phyloP scores from a whole-genome alignment of 1,140 invertebrate species.

The Pemphigus obesinymphae region DNA sequence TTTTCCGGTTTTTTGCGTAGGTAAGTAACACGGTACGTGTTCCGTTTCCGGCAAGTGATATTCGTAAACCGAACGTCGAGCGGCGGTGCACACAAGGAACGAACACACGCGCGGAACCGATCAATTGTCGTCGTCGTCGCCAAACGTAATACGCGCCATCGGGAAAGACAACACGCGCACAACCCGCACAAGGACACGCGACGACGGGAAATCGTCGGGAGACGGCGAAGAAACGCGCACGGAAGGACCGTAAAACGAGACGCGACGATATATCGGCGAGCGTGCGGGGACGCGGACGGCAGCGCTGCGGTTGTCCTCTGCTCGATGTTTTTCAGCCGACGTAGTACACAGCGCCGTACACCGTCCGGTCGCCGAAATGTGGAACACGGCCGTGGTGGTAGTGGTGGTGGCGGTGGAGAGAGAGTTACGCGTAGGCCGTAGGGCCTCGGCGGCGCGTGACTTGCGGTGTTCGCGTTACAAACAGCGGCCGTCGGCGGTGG shows the following conservation, averaged over 20 bases:
- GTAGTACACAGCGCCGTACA: no score
- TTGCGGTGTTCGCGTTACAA: neutral
- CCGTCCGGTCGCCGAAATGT: neutral
- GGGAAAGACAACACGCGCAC: neutral
- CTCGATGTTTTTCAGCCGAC: neutral
- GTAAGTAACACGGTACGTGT: neutral
- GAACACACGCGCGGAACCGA: neutral
- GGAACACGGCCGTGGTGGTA: neutral
- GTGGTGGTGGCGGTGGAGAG: neutral
- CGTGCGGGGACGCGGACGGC: neutral
- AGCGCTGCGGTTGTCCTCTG: neutral
- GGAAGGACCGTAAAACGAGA: neutral
- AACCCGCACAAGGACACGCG: constrained; percentile 22
- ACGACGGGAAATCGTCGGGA: neutral
- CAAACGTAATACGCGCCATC: neutral
- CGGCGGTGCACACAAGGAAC: neutral
- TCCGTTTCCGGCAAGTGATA: neutral
- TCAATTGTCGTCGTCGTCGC: constrained; percentile 32
- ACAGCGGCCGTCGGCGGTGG: no score
- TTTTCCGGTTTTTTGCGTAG: no score
- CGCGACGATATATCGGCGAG: neutral
- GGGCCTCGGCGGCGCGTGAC: no score
- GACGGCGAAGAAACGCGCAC: neutral
- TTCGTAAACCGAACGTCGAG: neutral
- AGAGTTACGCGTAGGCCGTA: neutral